Conservation (phyloP, 2,888 invertebrate species). For the Brenthis ino region DNA sequence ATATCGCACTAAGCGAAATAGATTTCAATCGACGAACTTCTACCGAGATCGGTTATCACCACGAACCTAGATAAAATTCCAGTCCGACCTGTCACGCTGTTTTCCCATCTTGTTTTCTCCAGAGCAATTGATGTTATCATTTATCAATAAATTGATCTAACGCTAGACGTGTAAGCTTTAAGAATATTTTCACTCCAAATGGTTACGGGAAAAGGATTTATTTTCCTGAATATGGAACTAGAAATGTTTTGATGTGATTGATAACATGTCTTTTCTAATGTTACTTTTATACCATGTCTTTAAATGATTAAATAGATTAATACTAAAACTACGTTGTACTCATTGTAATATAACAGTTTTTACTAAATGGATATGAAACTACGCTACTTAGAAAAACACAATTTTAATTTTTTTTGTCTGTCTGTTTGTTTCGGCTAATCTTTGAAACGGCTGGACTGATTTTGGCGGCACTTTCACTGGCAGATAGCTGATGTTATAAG, state of each 20-base stretch:
- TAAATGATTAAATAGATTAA: too few relatives aligned
- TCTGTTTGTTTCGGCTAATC: too few relatives aligned
- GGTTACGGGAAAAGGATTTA: conserved; percentile 14
- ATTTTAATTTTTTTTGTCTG: too few relatives aligned
- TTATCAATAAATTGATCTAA: conserved; percentile 39
- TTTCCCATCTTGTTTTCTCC: conserved; percentile 40
- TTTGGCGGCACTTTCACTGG: too few relatives aligned
- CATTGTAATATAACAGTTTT: too few relatives aligned
- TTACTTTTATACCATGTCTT: too few relatives aligned
- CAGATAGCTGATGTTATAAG: too few relatives aligned
- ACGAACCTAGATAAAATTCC: conserved; percentile 41
- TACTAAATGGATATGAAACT: too few relatives aligned
- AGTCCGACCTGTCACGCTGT: conserved; percentile 39
- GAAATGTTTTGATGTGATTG: not conserved
- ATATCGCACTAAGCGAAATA: conserved; percentile 23
- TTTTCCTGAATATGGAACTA: not conserved
- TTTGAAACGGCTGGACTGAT: too few relatives aligned
- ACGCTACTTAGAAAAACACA: too few relatives aligned
- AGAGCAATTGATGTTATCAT: conserved; percentile 33
- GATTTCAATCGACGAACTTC: conserved; percentile 40
- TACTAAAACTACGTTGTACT: too few relatives aligned
- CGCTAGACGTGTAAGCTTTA: conserved; percentile 28
- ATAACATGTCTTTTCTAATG: not conserved
- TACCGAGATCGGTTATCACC: conserved; percentile 35
- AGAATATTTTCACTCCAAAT: conserved; percentile 31